phyloP scores from a whole-genome alignment of 2,797 vertebrate genomes.

The Smutsia temminckii region DNA sequence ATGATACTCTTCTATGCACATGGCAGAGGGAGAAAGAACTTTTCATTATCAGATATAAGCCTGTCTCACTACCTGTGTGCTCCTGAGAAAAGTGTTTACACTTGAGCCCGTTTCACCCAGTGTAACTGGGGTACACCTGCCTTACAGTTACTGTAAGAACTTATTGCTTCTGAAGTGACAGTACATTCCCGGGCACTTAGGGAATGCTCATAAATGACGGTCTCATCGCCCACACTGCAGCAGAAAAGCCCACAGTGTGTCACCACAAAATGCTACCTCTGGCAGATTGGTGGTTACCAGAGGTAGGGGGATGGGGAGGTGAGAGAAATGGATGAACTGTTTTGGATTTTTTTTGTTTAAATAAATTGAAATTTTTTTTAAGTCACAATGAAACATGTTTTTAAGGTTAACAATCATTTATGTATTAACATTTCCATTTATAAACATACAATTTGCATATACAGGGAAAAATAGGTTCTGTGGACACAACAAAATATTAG shows the following conservation, averaged over 20 bases:
- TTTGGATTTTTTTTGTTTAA: not conserved
- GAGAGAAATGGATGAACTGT: not conserved
- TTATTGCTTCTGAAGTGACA: not conserved
- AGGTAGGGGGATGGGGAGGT: not conserved
- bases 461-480: constrained; percentile 37
- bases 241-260: not conserved
- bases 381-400: constrained; percentile 30
- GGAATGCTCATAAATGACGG: not conserved
- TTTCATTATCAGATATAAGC: not conserved
- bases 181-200: not conserved
- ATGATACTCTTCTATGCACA: not conserved
- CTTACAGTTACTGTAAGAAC: not conserved
- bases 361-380: not conserved
- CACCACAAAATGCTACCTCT: not conserved
- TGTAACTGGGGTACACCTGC: not conserved
- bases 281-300: not conserved
- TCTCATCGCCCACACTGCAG: not conserved
- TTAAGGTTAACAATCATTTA: constrained; percentile 77
- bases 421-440: constrained; percentile 71
- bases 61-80: not conserved
- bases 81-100: not conserved
- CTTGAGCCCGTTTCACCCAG: not conserved
- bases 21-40: not conserved
- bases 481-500: constrained; percentile 38
- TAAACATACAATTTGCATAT: constrained; percentile 71